phyloP scores from a whole-genome alignment of 2,888 invertebrate species.

The Scaptomyza cyrtandrae region DNA sequence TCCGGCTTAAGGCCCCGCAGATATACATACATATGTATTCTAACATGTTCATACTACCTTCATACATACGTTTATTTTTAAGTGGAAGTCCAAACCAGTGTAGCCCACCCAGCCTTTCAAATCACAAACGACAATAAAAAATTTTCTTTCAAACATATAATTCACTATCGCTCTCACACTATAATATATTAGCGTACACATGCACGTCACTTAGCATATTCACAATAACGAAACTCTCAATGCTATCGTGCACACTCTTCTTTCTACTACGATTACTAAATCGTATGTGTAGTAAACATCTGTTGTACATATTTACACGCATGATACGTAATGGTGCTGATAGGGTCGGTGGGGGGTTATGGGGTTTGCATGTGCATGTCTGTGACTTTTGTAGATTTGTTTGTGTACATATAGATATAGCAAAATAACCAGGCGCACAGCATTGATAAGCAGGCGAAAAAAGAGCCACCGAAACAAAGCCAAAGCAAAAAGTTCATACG shows the following conservation, averaged over 20 bases:
- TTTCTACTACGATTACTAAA: slow-evolving; percentile 1
- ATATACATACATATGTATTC: neutral
- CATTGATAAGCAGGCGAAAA: slow-evolving; percentile 74
- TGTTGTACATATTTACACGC: slow-evolving; percentile 65
- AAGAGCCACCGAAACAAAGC: slow-evolving; percentile 54
- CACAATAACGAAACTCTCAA: slow-evolving; percentile 26
- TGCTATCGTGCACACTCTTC: slow-evolving; percentile 6
- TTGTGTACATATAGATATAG: slow-evolving; percentile 81
- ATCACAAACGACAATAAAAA: slow-evolving; percentile 14
- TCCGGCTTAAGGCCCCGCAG: slow-evolving; percentile 4
- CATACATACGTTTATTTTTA: slow-evolving; percentile 5
- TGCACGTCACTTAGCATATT: slow-evolving; percentile 12
- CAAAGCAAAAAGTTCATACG: slow-evolving; percentile 73
- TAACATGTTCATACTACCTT: too few relatives aligned
- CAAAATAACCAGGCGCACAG: slow-evolving; percentile 78
- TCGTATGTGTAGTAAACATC: slow-evolving; percentile 35
- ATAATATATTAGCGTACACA: neutral
- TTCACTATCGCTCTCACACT: neutral
- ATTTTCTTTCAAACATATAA: slow-evolving; percentile 4
- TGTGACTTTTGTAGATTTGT: slow-evolving; percentile 81
- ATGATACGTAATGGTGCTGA: slow-evolving; percentile 39
- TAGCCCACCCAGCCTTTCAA: neutral
- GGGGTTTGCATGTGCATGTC: slow-evolving; percentile 64
- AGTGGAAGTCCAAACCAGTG: neutral
- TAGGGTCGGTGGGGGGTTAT: neutral